Evolutionary conservation across 1,140 invertebrate species (phyloP), one percentile per base, ranked within the genome.

Genomic region (Drosophila lini): DNA sequence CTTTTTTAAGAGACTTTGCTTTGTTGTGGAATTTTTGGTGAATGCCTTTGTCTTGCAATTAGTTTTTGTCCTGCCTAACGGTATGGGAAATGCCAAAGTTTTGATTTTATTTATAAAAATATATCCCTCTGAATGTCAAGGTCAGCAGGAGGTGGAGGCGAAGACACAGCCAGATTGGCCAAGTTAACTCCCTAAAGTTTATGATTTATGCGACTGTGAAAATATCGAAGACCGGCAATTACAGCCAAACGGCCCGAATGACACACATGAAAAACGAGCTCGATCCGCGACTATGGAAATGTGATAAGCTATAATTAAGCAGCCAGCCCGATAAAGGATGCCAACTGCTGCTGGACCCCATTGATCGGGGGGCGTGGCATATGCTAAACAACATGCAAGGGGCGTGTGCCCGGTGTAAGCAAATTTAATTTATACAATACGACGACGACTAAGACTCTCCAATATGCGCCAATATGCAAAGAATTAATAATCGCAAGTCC

Each of bases 361-460:
- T 36, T n/a, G 45, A 55, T 38, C 52, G 34, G 34, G 45, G 86
- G 86, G 86, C 88, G 88, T 90, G 53, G 63, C 74, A 86, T 90
- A 90, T 90, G 88, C 88, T 90, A 90, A 90, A 91, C 88, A 90
- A 90, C 88, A 90, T 77, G 88, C 83, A 90, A 90, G 88, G 82
- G 88, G 88, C 88, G 88, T 90, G 74, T 65, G 74, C 25, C 52
- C 71, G 55, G 64, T 73, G 80, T 90, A 90, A 90, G 68, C 88
- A 90, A 90, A 90, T 90, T 90, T 90, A 90, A 90, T 90, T 90
- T 90, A 90, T 90, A 90, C 88, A 90, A 90, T 77, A 19, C 42
- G 32, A 50, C 45, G 13, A 10, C 32, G 32, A 53, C 31, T 19
- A 36, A 8, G 16, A 6, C 8, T 55, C 52, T 22, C 28, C 45